phyloP scores from a whole-genome alignment of 2,888 invertebrate genomes.

The Parnassius apollo region DNA sequence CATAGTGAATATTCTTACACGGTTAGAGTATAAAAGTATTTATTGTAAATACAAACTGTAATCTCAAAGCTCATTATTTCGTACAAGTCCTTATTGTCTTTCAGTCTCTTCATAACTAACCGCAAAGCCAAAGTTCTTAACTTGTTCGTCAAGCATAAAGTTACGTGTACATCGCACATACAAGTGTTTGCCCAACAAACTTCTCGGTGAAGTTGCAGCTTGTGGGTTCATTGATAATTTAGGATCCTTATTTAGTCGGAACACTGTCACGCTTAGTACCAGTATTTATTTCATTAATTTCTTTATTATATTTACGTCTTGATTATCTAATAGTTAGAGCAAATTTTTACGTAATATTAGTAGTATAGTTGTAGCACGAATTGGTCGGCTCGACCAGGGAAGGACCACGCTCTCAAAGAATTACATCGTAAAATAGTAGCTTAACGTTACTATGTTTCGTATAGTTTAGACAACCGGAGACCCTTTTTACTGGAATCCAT shows the following conservation, averaged over 20 bases:
- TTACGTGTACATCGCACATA: slow-evolving; percentile 26
- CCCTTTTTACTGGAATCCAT: too few species aligned
- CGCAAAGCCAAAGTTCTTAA: slow-evolving; percentile 25
- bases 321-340: too few species aligned
- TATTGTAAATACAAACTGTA: slow-evolving; percentile 9
- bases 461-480: too few species aligned
- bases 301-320: not conserved
- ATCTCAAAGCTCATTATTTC: slow-evolving; percentile 8
- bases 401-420: too few species aligned
- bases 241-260: slow-evolving; percentile 19
- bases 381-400: too few species aligned
- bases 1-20: too few species aligned
- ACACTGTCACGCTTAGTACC: slow-evolving; percentile 7
- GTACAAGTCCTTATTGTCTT: slow-evolving; percentile 21
- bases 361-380: too few species aligned
- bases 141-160: slow-evolving; percentile 27
- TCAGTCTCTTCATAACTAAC: slow-evolving; percentile 23
- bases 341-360: too few species aligned
- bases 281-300: slow-evolving; percentile 9
- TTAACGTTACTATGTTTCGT: too few species aligned
- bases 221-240: slow-evolving; percentile 23
- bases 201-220: slow-evolving; percentile 19
- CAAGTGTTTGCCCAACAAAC: slow-evolving; percentile 27
- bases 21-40: not conserved
- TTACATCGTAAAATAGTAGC: too few species aligned